Evolutionary conservation across 2,797 vertebrate species (phyloP), one percentile per base, ranked within the genome.

Genomic region (Schizothorax lantsangensis): DNA sequence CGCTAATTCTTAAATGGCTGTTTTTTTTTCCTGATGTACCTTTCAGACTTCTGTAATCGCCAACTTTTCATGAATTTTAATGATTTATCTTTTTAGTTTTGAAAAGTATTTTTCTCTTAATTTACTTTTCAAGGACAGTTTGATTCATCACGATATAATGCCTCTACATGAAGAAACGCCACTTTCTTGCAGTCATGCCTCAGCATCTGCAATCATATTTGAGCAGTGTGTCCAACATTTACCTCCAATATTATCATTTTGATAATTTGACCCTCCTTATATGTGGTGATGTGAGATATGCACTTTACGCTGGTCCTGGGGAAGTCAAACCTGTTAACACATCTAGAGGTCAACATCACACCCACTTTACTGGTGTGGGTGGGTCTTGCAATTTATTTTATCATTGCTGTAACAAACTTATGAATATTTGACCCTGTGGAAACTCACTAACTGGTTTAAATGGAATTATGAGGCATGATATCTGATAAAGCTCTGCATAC

Each of bases 161-260:
- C 40, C 36, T 85, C 57, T 79, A 40, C 21, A 84, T 64, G 57
- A 84, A 45, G 30, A 83, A 88, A 85, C 85, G 64, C 73, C 77
- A 83, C 49, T 87, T 78, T 75, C 71, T 73, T 59, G 69, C 79
- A 85, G 75, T 59, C 49, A 86, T 47, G 72, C 69, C 81, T 88
- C 26, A 36, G 9, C 59, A 40, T 88, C 83, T 85, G 43, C 74
- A 83, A 81, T 69, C 77, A 83, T 40, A 83, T 91, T 75, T 81
- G 78, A 84, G 81, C 72, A 82, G 68, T 72, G 73, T 84, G 43
- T 84, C 54, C 79, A 86, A 88, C 84, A 88, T 86, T 88, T 88
- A 77, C 69, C 45, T 83, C 49, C 43, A 81, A 49, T 87, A 69
- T n/a, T 75, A 87, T 57, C 15, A 36, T 71, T 80, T 86, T 79